A percentile compares a stretch with the other conserved stretches of the same genome.
phyloP scores from a whole-genome alignment of 2,113 vertebrate genomes.

The Ptychochromis oligacanthus region DNA sequence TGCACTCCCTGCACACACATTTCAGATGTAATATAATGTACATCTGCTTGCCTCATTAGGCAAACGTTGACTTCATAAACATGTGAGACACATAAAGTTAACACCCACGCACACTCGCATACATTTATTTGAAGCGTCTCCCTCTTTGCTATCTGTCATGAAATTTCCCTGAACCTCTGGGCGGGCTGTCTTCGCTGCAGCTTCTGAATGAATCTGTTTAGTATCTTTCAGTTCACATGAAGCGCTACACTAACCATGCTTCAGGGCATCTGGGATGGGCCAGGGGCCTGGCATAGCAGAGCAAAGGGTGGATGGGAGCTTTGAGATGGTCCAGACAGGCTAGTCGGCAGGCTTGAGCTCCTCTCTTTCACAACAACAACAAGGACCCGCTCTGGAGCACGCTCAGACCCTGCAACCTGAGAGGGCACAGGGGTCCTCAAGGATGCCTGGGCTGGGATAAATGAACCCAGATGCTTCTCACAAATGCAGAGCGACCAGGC shows the following conservation, averaged over 20 bases:
- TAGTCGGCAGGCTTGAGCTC: constrained; percentile 68
- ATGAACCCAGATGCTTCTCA: constrained; percentile 94
- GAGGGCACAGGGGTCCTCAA: constrained; percentile 78
- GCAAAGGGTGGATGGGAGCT: constrained; percentile 76
- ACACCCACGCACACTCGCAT: background rate
- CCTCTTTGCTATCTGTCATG: constrained; percentile 56
- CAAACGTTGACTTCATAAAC: constrained; percentile 32
- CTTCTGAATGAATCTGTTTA: constrained; percentile 95
- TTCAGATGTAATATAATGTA: background rate
- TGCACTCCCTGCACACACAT: constrained; percentile 30
- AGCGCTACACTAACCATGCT: constrained; percentile 89
- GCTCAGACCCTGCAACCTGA: constrained; percentile 90
- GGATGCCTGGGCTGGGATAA: constrained; percentile 82
- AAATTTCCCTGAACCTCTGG: constrained; percentile 69
- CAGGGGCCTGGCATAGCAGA: constrained; percentile 62
- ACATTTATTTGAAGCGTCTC: constrained; percentile 12
- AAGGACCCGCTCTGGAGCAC: constrained; percentile 86
- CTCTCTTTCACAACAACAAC: constrained; percentile 78
- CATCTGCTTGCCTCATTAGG: constrained; percentile 51
- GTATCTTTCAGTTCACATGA: constrained; percentile 95
- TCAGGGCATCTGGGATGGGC: constrained; percentile 88
- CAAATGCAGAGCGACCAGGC: constrained; percentile 75
- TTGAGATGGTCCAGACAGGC: constrained; percentile 91
- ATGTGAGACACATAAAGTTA: constrained; percentile 19
- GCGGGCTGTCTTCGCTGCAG: constrained; percentile 72